phyloP scores from a whole-genome alignment of 53 echinoderm and acorn worm genomes.

The Glandiceps talaboti region DNA sequence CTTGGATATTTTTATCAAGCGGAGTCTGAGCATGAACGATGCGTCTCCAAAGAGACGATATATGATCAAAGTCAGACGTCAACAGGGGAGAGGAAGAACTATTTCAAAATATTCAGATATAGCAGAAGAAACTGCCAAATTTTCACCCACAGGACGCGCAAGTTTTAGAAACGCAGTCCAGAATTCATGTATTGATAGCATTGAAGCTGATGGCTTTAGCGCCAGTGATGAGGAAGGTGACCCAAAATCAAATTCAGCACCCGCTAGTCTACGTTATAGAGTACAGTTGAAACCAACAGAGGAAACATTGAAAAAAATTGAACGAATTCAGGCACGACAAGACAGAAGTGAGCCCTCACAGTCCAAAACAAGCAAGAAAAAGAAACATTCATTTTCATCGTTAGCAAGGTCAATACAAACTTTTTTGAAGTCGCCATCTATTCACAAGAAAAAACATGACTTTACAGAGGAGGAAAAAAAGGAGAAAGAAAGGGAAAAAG shows the following conservation, averaged over 20 bases:
- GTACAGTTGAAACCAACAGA: neutral
- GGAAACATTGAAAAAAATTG: neutral
- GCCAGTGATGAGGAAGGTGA: neutral
- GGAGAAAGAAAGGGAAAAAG: conserved; percentile 11
- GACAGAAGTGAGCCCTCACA: neutral
- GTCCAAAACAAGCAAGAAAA: neutral
- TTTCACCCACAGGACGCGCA: neutral
- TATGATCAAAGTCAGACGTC: neutral
- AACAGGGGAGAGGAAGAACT: neutral
- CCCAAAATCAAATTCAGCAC: neutral
- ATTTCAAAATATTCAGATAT: neutral
- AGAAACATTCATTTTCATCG: neutral
- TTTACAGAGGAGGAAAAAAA: conserved; percentile 5
- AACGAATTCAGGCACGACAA: neutral
- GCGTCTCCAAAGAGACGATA: conserved; percentile 10
- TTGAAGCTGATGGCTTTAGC: neutral
- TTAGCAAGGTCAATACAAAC: neutral
- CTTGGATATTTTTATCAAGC: conserved; percentile 84
- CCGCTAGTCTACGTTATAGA: neutral
- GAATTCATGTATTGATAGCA: neutral
- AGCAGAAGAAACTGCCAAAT: neutral
- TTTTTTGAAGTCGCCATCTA: neutral
- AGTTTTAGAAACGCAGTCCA: neutral
- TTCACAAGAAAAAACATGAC: neutral
- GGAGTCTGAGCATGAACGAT: conserved; percentile 90